Conservation (phyloP, 2,888 invertebrate genomes). For the Diarsia dahlii region DNA sequence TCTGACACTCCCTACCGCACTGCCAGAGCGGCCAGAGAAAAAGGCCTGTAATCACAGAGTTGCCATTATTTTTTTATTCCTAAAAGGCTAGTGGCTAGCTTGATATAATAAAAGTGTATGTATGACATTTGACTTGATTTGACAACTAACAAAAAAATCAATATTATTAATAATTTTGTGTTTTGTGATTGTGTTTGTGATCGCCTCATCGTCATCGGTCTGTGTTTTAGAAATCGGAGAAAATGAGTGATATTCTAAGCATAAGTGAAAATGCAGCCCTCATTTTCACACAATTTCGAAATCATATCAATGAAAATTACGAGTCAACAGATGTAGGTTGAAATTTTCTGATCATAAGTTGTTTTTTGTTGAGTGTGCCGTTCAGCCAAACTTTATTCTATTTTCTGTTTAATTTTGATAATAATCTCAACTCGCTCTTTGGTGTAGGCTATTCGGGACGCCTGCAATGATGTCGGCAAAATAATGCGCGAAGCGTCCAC, state of each 20-base stretch:
- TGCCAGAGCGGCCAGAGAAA: no score
- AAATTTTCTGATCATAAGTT: not conserved
- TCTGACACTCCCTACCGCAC: no score
- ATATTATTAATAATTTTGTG: no score
- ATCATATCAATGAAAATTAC: conserved; percentile 94
- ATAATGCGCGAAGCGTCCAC: conserved; percentile 95
- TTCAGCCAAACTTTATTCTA: not conserved
- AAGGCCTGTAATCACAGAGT: no score
- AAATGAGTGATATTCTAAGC: conserved; percentile 55
- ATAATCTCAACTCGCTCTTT: conserved; percentile 14
- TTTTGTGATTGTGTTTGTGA: no score
- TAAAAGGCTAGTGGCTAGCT: no score
- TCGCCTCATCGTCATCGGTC: no score
- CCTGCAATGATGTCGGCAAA: conserved; percentile 95
- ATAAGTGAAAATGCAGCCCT: no score
- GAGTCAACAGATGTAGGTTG: conserved; percentile 93
- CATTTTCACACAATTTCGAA: conserved; percentile 93
- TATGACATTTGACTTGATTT: no score
- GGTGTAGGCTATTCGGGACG: conserved; percentile 92
- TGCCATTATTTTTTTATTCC: no score
- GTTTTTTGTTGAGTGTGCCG: not conserved
- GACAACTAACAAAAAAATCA: no score
- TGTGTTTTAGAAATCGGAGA: conserved; percentile 23
- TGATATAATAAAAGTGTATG: no score
- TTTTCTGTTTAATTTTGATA: conserved; percentile 4